A percentile compares a stretch with the other conserved stretches of the same genome.
These are phyloP conservation scores for Pseudomyrmex flavicornis DNA, from an alignment of 1,140 invertebrate species.

Conservation along the genomic window DNA sequence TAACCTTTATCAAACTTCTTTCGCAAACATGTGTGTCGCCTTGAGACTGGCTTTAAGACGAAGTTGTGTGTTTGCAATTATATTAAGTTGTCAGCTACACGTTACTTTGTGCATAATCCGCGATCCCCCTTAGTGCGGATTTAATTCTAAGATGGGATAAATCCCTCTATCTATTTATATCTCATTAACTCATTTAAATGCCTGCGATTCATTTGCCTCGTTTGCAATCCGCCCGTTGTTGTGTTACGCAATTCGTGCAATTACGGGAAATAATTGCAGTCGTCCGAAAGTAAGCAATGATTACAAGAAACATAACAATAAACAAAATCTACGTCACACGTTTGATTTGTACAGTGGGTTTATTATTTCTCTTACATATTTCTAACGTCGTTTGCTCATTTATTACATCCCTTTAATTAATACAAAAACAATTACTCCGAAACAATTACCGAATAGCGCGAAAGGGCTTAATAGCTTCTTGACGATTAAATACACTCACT, in stretches of 20 bases:
- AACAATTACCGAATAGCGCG: background rate
- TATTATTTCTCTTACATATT: background rate
- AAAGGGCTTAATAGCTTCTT: background rate
- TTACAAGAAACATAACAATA: background rate
- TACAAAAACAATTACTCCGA: background rate
- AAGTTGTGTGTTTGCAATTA: conserved; percentile 25
- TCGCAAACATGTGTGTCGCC: conserved; percentile 17
- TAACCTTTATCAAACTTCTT: conserved; percentile 51
- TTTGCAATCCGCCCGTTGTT: conserved; percentile 35
- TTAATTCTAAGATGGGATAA: conserved; percentile 44
- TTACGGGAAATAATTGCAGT: background rate
- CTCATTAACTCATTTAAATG: conserved; percentile 37
- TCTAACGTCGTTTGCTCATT: background rate
- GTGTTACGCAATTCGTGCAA: conserved; percentile 14
- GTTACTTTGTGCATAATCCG: conserved; percentile 40
- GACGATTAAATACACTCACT: background rate
- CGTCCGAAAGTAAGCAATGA: background rate
- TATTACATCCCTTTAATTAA: background rate
- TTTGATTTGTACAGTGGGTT: background rate
- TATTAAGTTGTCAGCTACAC: conserved; percentile 48
- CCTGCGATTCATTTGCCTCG: conserved; percentile 9
- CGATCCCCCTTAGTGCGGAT: conserved; percentile 37
- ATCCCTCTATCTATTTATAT: conserved; percentile 50
- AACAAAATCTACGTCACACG: too few relatives aligned
- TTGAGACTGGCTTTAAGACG: conserved; percentile 27